Conservation (phyloP, 2,888 invertebrate genomes). For the Zootermopsis nevadensis region DNA sequence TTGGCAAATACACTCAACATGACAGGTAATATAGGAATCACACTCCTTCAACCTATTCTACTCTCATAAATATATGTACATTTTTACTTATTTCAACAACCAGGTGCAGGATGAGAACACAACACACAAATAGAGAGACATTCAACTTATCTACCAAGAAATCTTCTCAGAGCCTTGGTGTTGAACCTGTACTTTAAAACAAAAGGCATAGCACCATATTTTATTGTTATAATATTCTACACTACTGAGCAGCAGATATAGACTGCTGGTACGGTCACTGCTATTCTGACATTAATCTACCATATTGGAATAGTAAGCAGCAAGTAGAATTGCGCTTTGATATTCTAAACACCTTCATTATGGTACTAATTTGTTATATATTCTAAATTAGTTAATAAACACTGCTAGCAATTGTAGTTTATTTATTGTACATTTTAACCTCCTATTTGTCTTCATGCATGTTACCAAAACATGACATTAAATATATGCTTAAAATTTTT, state of each 20-base stretch:
- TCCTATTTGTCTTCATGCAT: conserved; percentile 28
- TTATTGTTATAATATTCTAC: background rate
- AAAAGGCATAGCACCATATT: conserved; percentile 23
- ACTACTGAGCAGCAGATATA: background rate
- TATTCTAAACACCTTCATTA: background rate
- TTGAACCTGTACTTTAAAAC: background rate
- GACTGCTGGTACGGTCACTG: background rate
- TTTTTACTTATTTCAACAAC: conserved; percentile 29
- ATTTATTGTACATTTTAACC: background rate
- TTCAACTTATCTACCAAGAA: conserved; percentile 1
- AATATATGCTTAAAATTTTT: background rate
- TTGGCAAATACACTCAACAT: conserved; percentile 32
- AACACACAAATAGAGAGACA: conserved; percentile 43
- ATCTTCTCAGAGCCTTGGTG: conserved; percentile 11
- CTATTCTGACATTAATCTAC: background rate
- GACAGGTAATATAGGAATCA: background rate
- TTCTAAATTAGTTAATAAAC: conserved; percentile 23
- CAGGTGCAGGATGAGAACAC: conserved; percentile 35
- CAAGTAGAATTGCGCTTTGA: conserved; percentile 6
- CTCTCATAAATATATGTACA: conserved; percentile 47
- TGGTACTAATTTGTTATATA: background rate
- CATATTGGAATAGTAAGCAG: conserved; percentile 1
- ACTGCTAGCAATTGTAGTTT: background rate
- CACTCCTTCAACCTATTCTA: conserved; percentile 31
- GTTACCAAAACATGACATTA: background rate